Evolutionary conservation across 2,797 vertebrate species (phyloP).

Genomic region (Sandelia bainsii): DNA sequence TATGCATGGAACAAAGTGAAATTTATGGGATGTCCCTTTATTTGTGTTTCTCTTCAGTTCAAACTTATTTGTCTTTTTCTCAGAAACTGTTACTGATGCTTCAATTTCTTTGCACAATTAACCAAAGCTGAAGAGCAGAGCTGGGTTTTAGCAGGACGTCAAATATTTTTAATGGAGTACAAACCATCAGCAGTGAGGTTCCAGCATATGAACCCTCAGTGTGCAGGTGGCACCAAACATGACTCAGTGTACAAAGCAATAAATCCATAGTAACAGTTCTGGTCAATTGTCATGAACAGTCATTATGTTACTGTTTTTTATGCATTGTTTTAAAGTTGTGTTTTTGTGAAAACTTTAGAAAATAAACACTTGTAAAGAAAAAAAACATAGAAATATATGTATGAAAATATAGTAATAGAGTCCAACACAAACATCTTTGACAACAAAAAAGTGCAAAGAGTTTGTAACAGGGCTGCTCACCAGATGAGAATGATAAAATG

Average conservation of each 20-base stretch:
- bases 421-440: conserved; percentile 78
- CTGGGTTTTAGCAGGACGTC: conserved; percentile 80
- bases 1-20: conserved; percentile 84
- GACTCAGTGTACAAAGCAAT: conserved; percentile 96
- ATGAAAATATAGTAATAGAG: conserved; percentile 83
- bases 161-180: conserved; percentile 46
- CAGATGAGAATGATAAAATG: conserved; percentile 87
- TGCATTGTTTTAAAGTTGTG: conserved; percentile 81
- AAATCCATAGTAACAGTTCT: conserved; percentile 91
- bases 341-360: conserved; percentile 83
- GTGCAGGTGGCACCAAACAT: conserved; percentile 83
- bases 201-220: conserved; percentile 45
- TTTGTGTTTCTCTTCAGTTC: conserved; percentile 34
- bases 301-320: conserved; percentile 84
- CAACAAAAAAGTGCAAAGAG: conserved; percentile 54
- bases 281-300: conserved; percentile 77
- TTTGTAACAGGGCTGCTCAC: conserved; percentile 84
- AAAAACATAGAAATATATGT: conserved; percentile 62
- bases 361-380: conserved; percentile 74
- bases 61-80: conserved; percentile 60
- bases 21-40: conserved; percentile 73
- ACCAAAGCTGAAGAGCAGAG: conserved; percentile 88
- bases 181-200: conserved; percentile 59
- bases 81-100: conserved; percentile 83
- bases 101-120: conserved; percentile 87